These are phyloP conservation scores for Prostheceraeus crozeri DNA, from an alignment of 2,888 invertebrate genomes.

Conservation along the genomic window DNA sequence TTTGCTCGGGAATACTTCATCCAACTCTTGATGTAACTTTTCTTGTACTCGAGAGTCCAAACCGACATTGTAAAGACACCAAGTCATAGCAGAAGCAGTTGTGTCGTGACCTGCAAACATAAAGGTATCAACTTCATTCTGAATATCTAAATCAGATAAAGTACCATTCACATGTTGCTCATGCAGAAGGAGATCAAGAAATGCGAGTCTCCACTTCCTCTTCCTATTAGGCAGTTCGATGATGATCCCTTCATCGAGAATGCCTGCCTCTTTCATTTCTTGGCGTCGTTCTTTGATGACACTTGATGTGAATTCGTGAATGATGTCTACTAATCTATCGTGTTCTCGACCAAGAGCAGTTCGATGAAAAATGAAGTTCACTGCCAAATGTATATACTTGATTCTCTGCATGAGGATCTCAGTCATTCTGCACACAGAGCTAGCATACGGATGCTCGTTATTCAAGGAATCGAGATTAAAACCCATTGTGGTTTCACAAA, in stretches of 20 bases:
- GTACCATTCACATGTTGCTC: slow-evolving; percentile 1
- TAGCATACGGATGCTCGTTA: slow-evolving; percentile 70
- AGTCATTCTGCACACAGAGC: slow-evolving; percentile 63
- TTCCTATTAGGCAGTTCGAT: not conserved
- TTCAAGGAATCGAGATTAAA: slow-evolving; percentile 63
- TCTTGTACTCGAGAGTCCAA: slow-evolving; percentile 70
- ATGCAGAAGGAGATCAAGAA: slow-evolving; percentile 73
- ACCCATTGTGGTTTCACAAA: slow-evolving; percentile 79
- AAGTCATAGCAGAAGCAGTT: slow-evolving; percentile 76
- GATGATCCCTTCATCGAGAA: too few species aligned
- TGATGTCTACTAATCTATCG: slow-evolving; percentile 51
- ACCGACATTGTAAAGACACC: slow-evolving; percentile 74
- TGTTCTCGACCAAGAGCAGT: slow-evolving; percentile 62
- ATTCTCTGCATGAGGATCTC: slow-evolving; percentile 52
- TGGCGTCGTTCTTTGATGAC: slow-evolving; percentile 47
- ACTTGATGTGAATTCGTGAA: slow-evolving; percentile 63
- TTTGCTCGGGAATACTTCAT: slow-evolving; percentile 58
- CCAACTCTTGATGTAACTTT: slow-evolving; percentile 59
- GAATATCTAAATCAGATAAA: slow-evolving; percentile 56
- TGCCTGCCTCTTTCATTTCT: too few species aligned
- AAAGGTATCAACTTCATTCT: slow-evolving; percentile 60
- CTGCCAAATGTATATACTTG: slow-evolving; percentile 61
- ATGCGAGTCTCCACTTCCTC: slow-evolving; percentile 71
- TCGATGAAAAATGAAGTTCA: slow-evolving; percentile 62
- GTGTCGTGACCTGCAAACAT: slow-evolving; percentile 71